Base-by-base conservation (phyloP, 2,797 vertebrate genomes). In the Nyctalus aviator region DNA sequence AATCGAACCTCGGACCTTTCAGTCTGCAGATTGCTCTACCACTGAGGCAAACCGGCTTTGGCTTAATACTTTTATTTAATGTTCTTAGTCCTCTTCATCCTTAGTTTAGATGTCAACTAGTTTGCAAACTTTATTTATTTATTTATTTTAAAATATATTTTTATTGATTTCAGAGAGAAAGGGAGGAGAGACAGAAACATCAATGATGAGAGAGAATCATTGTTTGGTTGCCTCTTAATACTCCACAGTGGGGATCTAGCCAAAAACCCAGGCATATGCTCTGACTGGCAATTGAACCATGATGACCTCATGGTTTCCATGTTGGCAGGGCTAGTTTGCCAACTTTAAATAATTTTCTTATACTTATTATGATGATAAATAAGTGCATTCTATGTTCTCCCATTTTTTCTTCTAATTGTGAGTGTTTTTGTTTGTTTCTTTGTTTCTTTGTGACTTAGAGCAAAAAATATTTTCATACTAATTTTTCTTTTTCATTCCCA, bases 311-410 rank as follows among this genome's bases (percentile, higher is more conserved):
- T 57, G 55, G 21, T 57, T 57, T 5, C 10, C 57, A 30, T 13
- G 57, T 62, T 11, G 12, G 25, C 57, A 13, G 25, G 57, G 57
- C 20, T 44, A 18, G 32, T 73, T 75, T 94, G 12, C 69, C 11
- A 92, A 32, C 41, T 83, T 90, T n/a, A 83, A 25, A 76, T 75
- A 53, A n/a, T 78, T 77, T 85, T 14, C 23, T 71, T 79, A 37
- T 69, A 20, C 81, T 25, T 73, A 30, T 84, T 83, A 72, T 2
- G 59, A 35, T 35, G 20, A 13, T 57, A 23, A 78, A 18, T 72
- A 23, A 83, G 0, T 15, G 20, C 55, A 64, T 35, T 27, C 8
- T 73, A 6, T 55, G 71, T 71, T 72, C 44, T 59, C 50, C 48
- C 50, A 7, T 12, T 66, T 50, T 82, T 46, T 44, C 20, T 30